Evolutionary conservation across 2,113 vertebrate genomes (phyloP).

Genomic region (Pseudonaja textilis): DNA sequence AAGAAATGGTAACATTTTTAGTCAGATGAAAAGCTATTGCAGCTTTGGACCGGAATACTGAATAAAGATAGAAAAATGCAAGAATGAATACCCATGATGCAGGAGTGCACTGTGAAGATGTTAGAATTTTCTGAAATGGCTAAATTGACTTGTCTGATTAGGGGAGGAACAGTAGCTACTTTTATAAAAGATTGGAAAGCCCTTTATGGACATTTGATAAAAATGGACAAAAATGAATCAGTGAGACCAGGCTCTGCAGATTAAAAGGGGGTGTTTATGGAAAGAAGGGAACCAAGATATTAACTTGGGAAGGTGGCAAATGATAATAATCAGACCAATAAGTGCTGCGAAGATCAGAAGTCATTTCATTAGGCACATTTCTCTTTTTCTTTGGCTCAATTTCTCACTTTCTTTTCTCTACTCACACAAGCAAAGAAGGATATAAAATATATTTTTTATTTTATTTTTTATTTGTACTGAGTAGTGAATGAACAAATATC

Average conservation of each 20-base stretch:
- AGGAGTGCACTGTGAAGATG: background rate
- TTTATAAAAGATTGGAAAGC: background rate
- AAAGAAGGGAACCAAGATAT: background rate
- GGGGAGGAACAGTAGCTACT: background rate
- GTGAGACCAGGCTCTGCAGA: background rate
- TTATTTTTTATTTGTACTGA: background rate
- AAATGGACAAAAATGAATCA: background rate
- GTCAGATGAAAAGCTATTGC: background rate
- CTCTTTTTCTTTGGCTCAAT: background rate
- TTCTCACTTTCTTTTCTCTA: background rate
- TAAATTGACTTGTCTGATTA: background rate
- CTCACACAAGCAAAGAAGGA: background rate
- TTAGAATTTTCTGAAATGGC: background rate
- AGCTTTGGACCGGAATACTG: background rate
- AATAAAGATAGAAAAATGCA: background rate
- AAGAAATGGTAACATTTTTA: background rate
- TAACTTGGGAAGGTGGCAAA: background rate
- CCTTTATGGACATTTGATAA: background rate
- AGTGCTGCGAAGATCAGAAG: background rate
- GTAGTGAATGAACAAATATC: background rate
- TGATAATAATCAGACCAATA: background rate
- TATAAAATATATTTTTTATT: background rate
- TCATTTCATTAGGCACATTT: background rate
- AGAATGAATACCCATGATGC: background rate
- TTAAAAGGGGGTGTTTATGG: background rate